Base-by-base conservation (phyloP, 2,797 vertebrate species). In the Sebastes kiyomatsui region DNA sequence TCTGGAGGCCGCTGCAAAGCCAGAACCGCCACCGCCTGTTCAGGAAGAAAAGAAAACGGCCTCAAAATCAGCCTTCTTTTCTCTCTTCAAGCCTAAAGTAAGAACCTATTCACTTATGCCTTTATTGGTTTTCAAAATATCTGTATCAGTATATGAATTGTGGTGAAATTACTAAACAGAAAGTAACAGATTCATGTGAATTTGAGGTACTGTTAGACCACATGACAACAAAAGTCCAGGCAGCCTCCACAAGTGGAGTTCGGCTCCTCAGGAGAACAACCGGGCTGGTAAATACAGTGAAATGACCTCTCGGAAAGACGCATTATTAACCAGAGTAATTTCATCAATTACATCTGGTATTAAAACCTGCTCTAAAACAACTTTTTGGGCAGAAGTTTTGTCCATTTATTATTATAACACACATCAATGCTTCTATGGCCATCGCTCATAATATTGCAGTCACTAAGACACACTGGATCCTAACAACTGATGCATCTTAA, bases 1-100 rank as follows among this genome's bases (percentile, higher is more conserved):
- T 9, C 89, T 96, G 69, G 96, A 96, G 82, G 95, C 94, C 0
- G 77, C 92, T 6, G 92, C 92, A 1, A 95, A 95, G 75, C 92
- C 92, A 2, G 93, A 94, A 74, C 93, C 88, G 0, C 83, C 91
- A 1, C 92, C 94, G 4, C 89, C 93, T 20, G 90, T 83, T 23
- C 89, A 84, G 18, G 96, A 97, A 6, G 96, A 96, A 20, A 96
- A 95, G 81, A 97, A 96, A 89, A 56, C 91, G 0, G 84, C 90
- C 62, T 82, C 94, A 22, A 96, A 95, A 83, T 55, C 92, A 4
- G 32, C 92, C 0, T 96, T 98, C 88, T 75, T 97, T 68, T 96
- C 95, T 27, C 72, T 97, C 84, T 97, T 99, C 82, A 99, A 98
- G 82, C 91, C 96, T 46, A 97, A 97, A 97, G 98, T 99, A 96